These are phyloP conservation scores for Spisula solida DNA, from an alignment of 2,888 invertebrate species.

Conservation along the genomic window DNA sequence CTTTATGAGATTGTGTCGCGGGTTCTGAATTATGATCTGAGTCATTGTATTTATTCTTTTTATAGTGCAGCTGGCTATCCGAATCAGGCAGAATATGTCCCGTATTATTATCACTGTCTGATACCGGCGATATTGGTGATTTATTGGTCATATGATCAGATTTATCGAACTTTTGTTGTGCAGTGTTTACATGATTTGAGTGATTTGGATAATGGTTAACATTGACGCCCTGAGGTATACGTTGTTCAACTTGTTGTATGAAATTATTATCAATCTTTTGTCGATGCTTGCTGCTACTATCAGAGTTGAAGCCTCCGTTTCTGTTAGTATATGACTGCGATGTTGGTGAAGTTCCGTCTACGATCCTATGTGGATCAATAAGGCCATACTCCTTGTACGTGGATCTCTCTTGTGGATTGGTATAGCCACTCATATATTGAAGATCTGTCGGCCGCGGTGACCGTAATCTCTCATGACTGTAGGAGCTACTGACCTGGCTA, in stretches of 20 bases:
- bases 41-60: slow-evolving; percentile 75
- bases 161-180: slow-evolving; percentile 51
- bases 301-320: slow-evolving; percentile 78
- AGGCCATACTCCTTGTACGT: slow-evolving; percentile 77
- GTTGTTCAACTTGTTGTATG: slow-evolving; percentile 76
- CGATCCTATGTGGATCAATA: slow-evolving; percentile 68
- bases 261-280: slow-evolving; percentile 73
- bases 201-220: slow-evolving; percentile 54
- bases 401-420: slow-evolving; percentile 65
- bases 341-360: slow-evolving; percentile 44
- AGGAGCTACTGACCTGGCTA: slow-evolving; percentile 77
- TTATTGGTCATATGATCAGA: slow-evolving; percentile 51
- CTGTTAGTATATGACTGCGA: slow-evolving; percentile 57
- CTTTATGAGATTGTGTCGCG: slow-evolving; percentile 75
- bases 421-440: slow-evolving; percentile 67
- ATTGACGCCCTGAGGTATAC: slow-evolving; percentile 72
- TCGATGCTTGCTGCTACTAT: slow-evolving; percentile 76
- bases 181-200: slow-evolving; percentile 50
- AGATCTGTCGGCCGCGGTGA: slow-evolving; percentile 63
- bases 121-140: slow-evolving; percentile 67
- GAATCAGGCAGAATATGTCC: slow-evolving; percentile 75
- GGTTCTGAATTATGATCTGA: slow-evolving; percentile 85
- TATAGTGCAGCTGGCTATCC: slow-evolving; percentile 77
- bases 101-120: slow-evolving; percentile 67
- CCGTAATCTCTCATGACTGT: slow-evolving; percentile 66